A percentile compares a stretch with the other conserved stretches of the same genome.
Evolutionary conservation across 2,888 invertebrate species (phyloP).

Genomic region (Drosophila robusta): DNA sequence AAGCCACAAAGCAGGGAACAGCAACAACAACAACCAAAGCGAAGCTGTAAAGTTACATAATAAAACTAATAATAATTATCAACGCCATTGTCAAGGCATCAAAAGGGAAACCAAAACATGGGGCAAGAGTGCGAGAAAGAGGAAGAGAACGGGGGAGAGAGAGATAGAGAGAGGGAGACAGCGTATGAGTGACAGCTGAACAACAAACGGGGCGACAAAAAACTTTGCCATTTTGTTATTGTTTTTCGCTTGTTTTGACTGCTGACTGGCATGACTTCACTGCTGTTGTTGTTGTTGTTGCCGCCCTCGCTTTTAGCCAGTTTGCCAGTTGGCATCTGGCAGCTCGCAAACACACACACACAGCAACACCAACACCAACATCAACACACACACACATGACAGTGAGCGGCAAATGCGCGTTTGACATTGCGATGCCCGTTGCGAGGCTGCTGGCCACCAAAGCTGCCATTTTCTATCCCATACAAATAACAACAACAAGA

Average conservation of each 20-base stretch:
- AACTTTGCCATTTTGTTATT: slow-evolving; percentile 57
- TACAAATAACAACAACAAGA: slow-evolving; percentile 26
- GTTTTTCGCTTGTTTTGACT: slow-evolving; percentile 53
- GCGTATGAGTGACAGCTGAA: neutral
- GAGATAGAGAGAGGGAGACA: neutral
- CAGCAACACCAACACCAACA: slow-evolving; percentile 3
- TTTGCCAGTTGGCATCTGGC: slow-evolving; percentile 48
- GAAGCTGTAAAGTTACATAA: slow-evolving; percentile 77
- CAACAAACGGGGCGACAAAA: slow-evolving; percentile 34
- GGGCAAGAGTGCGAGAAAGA: neutral
- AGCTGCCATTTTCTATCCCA: slow-evolving; percentile 60
- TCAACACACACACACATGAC: slow-evolving; percentile 24
- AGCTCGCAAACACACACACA: slow-evolving; percentile 11
- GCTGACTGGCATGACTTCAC: slow-evolving; percentile 38
- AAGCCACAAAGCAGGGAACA: slow-evolving; percentile 35
- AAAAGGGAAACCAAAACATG: slow-evolving; percentile 38
- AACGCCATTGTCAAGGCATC: slow-evolving; percentile 75
- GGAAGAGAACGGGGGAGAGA: neutral
- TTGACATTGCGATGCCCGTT: slow-evolving; percentile 62
- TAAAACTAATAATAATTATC: slow-evolving; percentile 82
- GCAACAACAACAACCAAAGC: slow-evolving; percentile 5
- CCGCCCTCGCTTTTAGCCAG: slow-evolving; percentile 39
- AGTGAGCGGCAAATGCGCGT: slow-evolving; percentile 53
- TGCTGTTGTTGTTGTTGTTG: slow-evolving; percentile 28
- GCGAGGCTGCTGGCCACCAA: slow-evolving; percentile 40